These are phyloP conservation scores for Euzetes globulus DNA, from an alignment of 2,888 invertebrate genomes.

Conservation along the genomic window DNA sequence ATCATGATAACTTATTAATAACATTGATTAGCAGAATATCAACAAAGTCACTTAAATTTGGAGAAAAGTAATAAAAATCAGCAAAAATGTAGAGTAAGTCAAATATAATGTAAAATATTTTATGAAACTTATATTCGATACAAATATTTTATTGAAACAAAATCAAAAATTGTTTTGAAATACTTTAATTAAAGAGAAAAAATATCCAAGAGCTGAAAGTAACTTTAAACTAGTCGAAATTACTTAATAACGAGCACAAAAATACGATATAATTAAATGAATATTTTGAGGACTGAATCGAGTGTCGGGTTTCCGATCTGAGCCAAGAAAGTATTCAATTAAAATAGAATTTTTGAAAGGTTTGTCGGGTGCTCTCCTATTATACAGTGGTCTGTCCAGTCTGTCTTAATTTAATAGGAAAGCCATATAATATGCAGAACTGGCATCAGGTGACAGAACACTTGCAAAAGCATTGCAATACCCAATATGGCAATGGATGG, in stretches of 20 bases:
- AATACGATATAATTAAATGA: background rate
- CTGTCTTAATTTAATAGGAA: conserved; percentile 1
- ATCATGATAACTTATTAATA: too few species aligned
- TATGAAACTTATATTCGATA: too few species aligned
- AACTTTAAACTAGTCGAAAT: background rate
- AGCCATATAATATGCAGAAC: conserved; percentile 16
- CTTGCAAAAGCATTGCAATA: background rate
- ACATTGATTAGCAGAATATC: too few species aligned
- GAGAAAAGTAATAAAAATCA: too few species aligned
- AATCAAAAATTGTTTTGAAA: background rate
- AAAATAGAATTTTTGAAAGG: background rate
- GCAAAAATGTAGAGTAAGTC: too few species aligned
- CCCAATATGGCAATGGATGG: conserved; percentile 25
- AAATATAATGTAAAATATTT: too few species aligned
- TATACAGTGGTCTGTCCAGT: background rate
- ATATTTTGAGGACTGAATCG: background rate
- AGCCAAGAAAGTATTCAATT: background rate
- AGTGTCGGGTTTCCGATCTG: background rate
- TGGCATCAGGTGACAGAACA: background rate
- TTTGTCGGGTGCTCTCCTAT: background rate
- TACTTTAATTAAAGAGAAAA: background rate
- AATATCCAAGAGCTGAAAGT: background rate
- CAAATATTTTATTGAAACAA: too few species aligned
- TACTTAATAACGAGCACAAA: background rate
- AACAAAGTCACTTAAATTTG: too few species aligned